A percentile compares a stretch with the other conserved stretches of the same genome.
These are phyloP conservation scores for Alitta virens DNA, from an alignment of 2,888 invertebrate species.

Conservation along the genomic window DNA sequence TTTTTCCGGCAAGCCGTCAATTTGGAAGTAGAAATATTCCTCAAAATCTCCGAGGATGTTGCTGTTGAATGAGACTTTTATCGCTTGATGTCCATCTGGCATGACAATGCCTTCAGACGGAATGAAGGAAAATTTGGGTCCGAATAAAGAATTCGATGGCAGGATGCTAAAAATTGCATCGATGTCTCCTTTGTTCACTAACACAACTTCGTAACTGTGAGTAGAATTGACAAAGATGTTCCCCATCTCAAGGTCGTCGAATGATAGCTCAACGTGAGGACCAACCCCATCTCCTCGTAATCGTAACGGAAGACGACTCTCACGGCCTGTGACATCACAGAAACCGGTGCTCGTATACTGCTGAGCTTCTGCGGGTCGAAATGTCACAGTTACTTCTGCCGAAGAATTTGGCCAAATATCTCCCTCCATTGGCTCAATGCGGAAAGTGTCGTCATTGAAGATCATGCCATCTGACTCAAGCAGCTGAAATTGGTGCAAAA, in stretches of 20 bases:
- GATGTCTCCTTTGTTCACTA: constrained; percentile 57
- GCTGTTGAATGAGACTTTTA: constrained; percentile 51
- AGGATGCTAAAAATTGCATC: constrained; percentile 54
- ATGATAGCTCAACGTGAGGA: constrained; percentile 54
- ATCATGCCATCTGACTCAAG: constrained; percentile 47
- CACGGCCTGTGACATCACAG: constrained; percentile 57
- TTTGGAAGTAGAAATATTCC: constrained; percentile 52
- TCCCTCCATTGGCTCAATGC: constrained; percentile 54
- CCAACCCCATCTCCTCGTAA: constrained; percentile 56
- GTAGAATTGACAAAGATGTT: constrained; percentile 55
- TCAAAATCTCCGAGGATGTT: constrained; percentile 54
- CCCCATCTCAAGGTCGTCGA: constrained; percentile 54
- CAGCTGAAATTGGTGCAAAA: constrained; percentile 33
- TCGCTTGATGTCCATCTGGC: constrained; percentile 55
- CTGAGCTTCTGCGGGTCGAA: constrained; percentile 53
- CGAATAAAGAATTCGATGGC: constrained; percentile 46
- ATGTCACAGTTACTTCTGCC: constrained; percentile 51
- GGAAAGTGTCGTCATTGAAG: constrained; percentile 53
- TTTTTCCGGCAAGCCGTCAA: constrained; percentile 51
- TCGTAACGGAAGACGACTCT: constrained; percentile 52
- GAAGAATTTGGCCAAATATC: constrained; percentile 57
- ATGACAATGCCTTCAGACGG: constrained; percentile 54
- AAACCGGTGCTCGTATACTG: constrained; percentile 52
- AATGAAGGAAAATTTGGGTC: constrained; percentile 53
- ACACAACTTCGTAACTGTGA: constrained; percentile 55